phyloP scores from a whole-genome alignment of 2,797 vertebrate genomes.

The Notolabrus celidotus region DNA sequence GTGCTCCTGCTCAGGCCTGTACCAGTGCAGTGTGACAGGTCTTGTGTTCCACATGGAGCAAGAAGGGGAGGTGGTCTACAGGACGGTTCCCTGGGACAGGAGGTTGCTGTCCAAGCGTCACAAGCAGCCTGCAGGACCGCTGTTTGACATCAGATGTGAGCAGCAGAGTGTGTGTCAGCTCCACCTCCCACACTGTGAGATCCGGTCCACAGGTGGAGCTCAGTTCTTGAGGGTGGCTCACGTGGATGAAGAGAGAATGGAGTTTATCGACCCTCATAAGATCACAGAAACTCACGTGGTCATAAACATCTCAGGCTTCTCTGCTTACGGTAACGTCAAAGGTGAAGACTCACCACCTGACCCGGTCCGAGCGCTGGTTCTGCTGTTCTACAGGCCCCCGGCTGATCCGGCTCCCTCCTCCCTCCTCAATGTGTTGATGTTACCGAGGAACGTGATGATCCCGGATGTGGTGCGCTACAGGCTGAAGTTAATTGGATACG shows the following conservation, averaged over 20 bases:
- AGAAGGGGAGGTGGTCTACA: constrained; percentile 50
- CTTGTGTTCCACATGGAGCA: constrained; percentile 59
- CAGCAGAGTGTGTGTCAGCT: constrained; percentile 42
- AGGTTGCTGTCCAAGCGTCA: constrained; percentile 23
- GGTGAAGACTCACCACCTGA: constrained; percentile 16
- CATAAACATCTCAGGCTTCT: constrained; percentile 39
- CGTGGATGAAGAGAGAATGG: constrained; percentile 2
- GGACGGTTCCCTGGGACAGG: constrained; percentile 38
- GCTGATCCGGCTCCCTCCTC: neutral
- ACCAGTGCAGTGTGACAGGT: constrained; percentile 52
- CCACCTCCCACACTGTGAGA: constrained; percentile 61
- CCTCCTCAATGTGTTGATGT: constrained; percentile 38
- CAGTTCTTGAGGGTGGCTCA: constrained; percentile 42
- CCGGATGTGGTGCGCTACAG: constrained; percentile 6
- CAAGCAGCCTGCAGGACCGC: constrained; percentile 62
- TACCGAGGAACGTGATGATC: constrained; percentile 11
- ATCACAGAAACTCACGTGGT: constrained; percentile 51
- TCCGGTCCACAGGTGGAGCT: constrained; percentile 25
- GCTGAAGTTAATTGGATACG: constrained; percentile 12
- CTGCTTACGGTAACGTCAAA: constrained; percentile 18
- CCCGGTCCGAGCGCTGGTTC: constrained; percentile 38
- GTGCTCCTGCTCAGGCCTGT: constrained; percentile 28
- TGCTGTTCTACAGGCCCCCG: constrained; percentile 47
- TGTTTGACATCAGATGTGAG: constrained; percentile 55
- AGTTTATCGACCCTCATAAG: constrained; percentile 26